phyloP scores from a whole-genome alignment of 2,888 invertebrate species.

The Prenolepis imparis region DNA sequence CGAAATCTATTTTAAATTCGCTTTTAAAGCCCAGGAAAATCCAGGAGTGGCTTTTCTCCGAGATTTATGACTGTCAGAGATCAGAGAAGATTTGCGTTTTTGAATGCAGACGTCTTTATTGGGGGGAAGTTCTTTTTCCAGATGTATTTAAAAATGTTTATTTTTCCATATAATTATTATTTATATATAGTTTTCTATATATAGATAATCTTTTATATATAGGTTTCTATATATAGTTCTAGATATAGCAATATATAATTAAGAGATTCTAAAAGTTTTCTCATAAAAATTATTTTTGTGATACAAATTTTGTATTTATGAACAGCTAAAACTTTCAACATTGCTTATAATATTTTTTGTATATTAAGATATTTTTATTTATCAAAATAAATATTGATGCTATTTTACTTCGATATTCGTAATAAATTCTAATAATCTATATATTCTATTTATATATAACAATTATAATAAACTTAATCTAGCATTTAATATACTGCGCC shows the following conservation, averaged over 20 bases:
- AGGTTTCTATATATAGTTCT: background rate
- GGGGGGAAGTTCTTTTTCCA: slow-evolving; percentile 59
- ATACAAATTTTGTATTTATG: background rate
- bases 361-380: background rate
- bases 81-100: slow-evolving; percentile 64
- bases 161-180: background rate
- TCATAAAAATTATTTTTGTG: background rate
- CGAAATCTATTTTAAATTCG: slow-evolving; percentile 73
- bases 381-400: slow-evolving; percentile 15
- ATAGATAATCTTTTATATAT: background rate
- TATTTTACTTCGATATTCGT: slow-evolving; percentile 12
- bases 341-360: background rate
- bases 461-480: slow-evolving; percentile 36
- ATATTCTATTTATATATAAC: background rate
- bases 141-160: slow-evolving; percentile 47
- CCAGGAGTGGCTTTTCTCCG: slow-evolving; percentile 55
- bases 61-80: slow-evolving; percentile 70
- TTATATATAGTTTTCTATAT: background rate
- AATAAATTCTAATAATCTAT: slow-evolving; percentile 5
- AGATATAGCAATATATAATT: background rate
- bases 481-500: slow-evolving; percentile 25
- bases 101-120: slow-evolving; percentile 56
- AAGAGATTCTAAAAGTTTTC: background rate
- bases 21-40: slow-evolving; percentile 60
- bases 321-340: background rate